Base-by-base conservation (phyloP, 2,113 vertebrate genomes). In the Zootoca vivipara region DNA sequence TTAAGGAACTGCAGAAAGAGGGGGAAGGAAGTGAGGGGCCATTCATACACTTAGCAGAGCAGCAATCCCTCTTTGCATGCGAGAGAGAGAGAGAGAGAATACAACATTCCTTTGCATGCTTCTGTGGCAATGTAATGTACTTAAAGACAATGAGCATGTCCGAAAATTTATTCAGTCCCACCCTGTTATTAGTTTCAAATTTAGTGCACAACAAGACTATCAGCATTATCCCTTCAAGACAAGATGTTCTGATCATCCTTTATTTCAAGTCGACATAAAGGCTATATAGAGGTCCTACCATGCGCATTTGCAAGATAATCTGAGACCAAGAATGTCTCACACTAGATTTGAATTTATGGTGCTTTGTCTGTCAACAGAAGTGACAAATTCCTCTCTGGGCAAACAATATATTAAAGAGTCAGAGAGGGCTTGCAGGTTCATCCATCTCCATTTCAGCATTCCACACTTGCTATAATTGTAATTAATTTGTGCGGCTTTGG, bases 311-410 rank as follows among this genome's bases (percentile, higher is more conserved):
- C 88, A 90, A 89, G 78, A 81, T 93, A 89, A 93, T 78, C 38
- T 88, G 90, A 94, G 84, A 30, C 38, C 90, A 82, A 89, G 82
- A 92, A 79, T 78, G 64, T 91, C 83, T 90, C 35, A 56, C 35
- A 91, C 56, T 87, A 80, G 46, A 89, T 89, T 74, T 94, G 91
- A 96, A 96, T 96, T 95, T 94, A 95, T 92, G 93, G 87, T 82
- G 85, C 83, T 89, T 30, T 70, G 83, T 88, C 92, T 89, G 52
- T 93, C 94, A 93, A 94, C 26, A 86, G 85, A 95, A 93, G 93
- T 92, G 90, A 95, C 74, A 93, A 93, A 96, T 80, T 90, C 86
- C 86, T 86, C 90, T 91, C 72, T 82, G 78, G 93, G 75, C 64
- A 94, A 90, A 93, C 85, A 91, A 89, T 91, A 80, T 93, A 88